phyloP scores from a whole-genome alignment of 2,797 vertebrate species.

The Lepus townsendii region DNA sequence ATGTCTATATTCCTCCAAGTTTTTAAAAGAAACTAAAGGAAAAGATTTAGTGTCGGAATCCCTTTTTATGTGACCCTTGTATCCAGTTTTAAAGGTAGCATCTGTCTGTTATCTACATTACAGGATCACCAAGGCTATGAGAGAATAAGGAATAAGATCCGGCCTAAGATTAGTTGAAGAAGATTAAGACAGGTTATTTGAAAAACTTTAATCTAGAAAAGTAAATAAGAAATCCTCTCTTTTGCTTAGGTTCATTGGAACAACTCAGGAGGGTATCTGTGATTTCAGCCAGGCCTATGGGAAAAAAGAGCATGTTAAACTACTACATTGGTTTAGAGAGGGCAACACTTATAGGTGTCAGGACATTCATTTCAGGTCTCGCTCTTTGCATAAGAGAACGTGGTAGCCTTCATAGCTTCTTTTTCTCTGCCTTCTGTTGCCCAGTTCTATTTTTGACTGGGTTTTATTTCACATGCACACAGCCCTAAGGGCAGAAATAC shows the following conservation, averaged over 20 bases:
- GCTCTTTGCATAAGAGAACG: neutral
- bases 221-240: constrained; percentile 12
- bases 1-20: constrained; percentile 29
- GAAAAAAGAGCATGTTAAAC: neutral
- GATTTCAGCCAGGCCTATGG: neutral
- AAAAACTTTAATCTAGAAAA: constrained; percentile 22
- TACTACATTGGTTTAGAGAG: neutral
- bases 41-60: neutral
- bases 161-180: constrained; percentile 8
- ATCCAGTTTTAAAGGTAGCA: constrained; percentile 42
- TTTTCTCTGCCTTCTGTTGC: neutral
- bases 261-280: neutral
- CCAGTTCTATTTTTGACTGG: neutral
- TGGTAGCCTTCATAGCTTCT: neutral
- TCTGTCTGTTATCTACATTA: constrained; percentile 39
- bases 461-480: neutral
- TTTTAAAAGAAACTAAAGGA: constrained; percentile 34
- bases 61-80: constrained; percentile 26
- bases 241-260: neutral
- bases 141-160: constrained; percentile 6
- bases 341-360: neutral
- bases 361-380: neutral
- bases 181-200: constrained; percentile 18
- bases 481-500: neutral
- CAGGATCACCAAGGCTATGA: neutral